These are phyloP conservation scores for Drosophila baimaii DNA, from an alignment of 1,140 invertebrate genomes.

Conservation along the genomic window DNA sequence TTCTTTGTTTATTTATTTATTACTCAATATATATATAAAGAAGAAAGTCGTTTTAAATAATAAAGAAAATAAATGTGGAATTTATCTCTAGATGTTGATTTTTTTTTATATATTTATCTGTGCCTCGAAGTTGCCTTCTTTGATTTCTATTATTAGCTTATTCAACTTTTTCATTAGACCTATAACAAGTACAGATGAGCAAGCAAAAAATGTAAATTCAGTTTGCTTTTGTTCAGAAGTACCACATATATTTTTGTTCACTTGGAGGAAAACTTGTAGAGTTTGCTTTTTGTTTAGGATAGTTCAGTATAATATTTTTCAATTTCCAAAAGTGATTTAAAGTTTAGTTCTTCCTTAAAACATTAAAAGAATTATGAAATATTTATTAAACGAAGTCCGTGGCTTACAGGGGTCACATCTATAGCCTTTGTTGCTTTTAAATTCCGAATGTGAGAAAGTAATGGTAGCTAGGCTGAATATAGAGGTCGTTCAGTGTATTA, in stretches of 20 bases:
- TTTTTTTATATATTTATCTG: conserved; percentile 16
- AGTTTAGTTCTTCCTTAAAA: not conserved
- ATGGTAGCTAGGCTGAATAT: no score
- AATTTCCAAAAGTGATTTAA: no score
- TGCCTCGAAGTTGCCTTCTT: not conserved
- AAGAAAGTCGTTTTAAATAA: conserved; percentile 5
- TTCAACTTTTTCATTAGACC: conserved; percentile 34
- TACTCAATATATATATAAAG: not conserved
- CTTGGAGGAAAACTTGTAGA: not conserved
- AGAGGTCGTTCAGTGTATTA: no score
- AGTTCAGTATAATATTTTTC: no score
- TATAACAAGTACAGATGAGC: not conserved
- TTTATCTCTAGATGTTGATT: conserved; percentile 8
- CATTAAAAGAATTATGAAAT: no score
- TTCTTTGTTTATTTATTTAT: not conserved
- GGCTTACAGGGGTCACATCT: no score
- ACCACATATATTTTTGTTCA: not conserved
- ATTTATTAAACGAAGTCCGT: no score
- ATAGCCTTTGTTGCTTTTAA: no score
- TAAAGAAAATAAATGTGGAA: conserved; percentile 1
- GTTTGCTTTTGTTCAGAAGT: not conserved
- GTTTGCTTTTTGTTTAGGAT: no score
- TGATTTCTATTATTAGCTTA: conserved; percentile 17
- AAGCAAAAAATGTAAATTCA: conserved; percentile 8
- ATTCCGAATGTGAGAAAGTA: no score